Evolutionary conservation across 1,140 invertebrate genomes (phyloP).

Genomic region (Chrysoperla carnea): DNA sequence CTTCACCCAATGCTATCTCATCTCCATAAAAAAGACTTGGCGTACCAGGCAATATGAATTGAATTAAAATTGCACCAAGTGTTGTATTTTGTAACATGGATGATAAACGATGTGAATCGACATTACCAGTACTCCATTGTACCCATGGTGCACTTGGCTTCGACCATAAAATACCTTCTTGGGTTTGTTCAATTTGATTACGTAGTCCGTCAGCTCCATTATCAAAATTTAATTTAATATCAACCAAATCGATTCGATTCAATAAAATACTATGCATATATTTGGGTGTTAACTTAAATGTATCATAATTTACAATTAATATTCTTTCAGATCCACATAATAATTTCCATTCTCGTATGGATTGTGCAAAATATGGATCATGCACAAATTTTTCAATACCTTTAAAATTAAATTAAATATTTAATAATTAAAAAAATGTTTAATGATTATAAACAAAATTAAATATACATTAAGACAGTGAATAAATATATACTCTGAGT

Average conservation of each 20-base stretch:
- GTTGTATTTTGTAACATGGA: slow-evolving; percentile 35
- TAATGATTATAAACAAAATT: too few species aligned
- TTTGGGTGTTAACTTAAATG: slow-evolving; percentile 27
- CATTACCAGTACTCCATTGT: slow-evolving; percentile 54
- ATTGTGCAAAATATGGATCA: slow-evolving; percentile 23
- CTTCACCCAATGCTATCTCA: slow-evolving; percentile 40
- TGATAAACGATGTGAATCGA: slow-evolving; percentile 37
- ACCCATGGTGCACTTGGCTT: slow-evolving; percentile 47
- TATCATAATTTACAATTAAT: slow-evolving; percentile 42
- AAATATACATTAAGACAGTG: too few species aligned
- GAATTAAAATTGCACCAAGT: slow-evolving; percentile 39
- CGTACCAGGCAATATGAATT: slow-evolving; percentile 60
- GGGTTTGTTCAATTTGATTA: slow-evolving; percentile 31
- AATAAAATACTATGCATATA: slow-evolving; percentile 30
- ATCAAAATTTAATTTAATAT: slow-evolving; percentile 40
- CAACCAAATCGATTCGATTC: slow-evolving; percentile 46
- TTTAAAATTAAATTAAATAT: slow-evolving; percentile 67
- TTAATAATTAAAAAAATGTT: too few species aligned
- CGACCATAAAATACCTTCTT: slow-evolving; percentile 34
- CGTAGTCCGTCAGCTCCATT: slow-evolving; percentile 36
- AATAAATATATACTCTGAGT: too few species aligned
- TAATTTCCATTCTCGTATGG: slow-evolving; percentile 44
- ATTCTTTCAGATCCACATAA: slow-evolving; percentile 38
- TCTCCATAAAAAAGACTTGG: slow-evolving; percentile 68
- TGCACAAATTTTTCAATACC: slow-evolving; percentile 30